phyloP scores from a whole-genome alignment of 1,140 invertebrate genomes.

The Trachymyrmex septentrionalis region DNA sequence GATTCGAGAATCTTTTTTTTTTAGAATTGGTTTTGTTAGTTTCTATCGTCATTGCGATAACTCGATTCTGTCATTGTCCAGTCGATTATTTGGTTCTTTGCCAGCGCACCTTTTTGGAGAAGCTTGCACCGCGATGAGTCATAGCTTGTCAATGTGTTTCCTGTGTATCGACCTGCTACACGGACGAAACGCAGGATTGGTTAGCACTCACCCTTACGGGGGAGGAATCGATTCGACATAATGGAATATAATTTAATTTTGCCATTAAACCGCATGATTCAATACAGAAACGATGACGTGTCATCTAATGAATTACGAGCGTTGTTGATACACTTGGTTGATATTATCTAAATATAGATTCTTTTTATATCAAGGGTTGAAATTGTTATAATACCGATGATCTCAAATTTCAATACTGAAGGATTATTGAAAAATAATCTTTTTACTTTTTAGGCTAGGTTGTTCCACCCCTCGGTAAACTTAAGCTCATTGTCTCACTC shows the following conservation, averaged over 20 bases:
- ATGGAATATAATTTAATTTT: constrained; percentile 70
- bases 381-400: background rate
- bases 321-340: constrained; percentile 2
- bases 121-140: constrained; percentile 67
- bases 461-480: too few relatives aligned
- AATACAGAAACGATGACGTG: background rate
- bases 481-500: too few relatives aligned
- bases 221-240: constrained; percentile 65
- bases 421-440: background rate
- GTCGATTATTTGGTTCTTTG: background rate
- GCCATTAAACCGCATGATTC: constrained; percentile 34
- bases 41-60: background rate
- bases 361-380: constrained; percentile 17
- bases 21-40: background rate
- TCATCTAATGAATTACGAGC: constrained; percentile 21
- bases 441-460: background rate
- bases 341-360: constrained; percentile 25
- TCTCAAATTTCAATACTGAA: background rate
- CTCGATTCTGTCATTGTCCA: background rate
- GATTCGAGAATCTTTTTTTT: background rate
- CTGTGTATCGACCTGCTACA: constrained; percentile 72
- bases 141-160: constrained; percentile 64
- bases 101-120: constrained; percentile 67
- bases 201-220: constrained; percentile 12
- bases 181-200: constrained; percentile 60